Evolutionary conservation across 1,140 invertebrate species (phyloP).

Genomic region (Solenopsis invicta): DNA sequence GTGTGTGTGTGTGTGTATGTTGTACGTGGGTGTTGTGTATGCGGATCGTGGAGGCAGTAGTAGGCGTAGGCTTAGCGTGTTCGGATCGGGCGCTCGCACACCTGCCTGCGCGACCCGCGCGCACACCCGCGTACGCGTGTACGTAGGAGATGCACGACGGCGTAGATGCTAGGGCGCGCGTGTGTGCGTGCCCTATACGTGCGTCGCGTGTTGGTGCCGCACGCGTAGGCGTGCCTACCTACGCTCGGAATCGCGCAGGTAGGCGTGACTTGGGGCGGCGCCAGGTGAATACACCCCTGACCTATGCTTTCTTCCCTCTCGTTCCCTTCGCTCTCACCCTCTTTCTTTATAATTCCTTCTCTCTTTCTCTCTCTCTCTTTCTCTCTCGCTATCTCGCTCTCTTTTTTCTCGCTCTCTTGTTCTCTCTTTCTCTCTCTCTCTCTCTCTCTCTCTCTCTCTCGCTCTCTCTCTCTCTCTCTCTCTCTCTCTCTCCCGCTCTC

Average conservation of each 20-base stretch:
- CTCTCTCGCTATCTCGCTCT: conserved; percentile 15
- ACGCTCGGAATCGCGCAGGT: conserved; percentile 83
- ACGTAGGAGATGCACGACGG: conserved; percentile 18
- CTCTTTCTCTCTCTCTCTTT: conserved; percentile 54
- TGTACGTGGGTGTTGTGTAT: conserved; percentile 54
- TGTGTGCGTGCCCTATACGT: conserved; percentile 55
- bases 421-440: conserved; percentile 20
- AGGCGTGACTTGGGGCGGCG: conserved; percentile 86
- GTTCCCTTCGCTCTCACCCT: conserved; percentile 3
- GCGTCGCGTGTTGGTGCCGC: conserved; percentile 77
- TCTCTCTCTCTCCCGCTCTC: conserved; percentile 31
- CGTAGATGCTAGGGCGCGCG: neutral
- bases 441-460: conserved; percentile 22
- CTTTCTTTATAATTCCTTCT: conserved; percentile 14
- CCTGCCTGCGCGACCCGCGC: conserved; percentile 52
- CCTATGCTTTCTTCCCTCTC: conserved; percentile 74
- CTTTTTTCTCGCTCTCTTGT: conserved; percentile 42
- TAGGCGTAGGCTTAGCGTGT: conserved; percentile 78
- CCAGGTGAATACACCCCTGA: conserved; percentile 85
- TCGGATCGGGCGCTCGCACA: conserved; percentile 56
- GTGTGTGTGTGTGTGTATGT: conserved; percentile 64
- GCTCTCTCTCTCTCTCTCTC: conserved; percentile 53
- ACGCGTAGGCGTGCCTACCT: conserved; percentile 83
- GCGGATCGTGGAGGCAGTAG: conserved; percentile 66
- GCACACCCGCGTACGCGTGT: neutral